phyloP scores from a whole-genome alignment of 2,113 vertebrate species.

The Probosciger aterrimus region DNA sequence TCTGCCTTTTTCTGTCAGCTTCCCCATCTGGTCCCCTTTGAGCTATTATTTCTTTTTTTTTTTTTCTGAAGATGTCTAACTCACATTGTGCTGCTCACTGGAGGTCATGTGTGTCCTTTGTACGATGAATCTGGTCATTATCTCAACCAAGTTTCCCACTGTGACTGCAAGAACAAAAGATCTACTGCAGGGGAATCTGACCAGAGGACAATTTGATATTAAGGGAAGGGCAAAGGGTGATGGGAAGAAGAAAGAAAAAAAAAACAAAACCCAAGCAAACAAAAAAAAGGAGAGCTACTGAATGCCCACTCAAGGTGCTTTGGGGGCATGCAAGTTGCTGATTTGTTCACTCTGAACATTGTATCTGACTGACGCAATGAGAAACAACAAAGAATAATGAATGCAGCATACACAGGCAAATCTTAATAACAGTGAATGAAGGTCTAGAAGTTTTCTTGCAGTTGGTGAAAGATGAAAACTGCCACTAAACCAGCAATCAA shows the following conservation, averaged over 20 bases:
- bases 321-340: slow-evolving; percentile 5
- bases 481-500: slow-evolving; percentile 35
- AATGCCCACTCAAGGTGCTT: slow-evolving; percentile 28
- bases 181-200: slow-evolving; percentile 46
- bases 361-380: slow-evolving; percentile 50
- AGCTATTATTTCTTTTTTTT: neutral
- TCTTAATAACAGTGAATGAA: slow-evolving; percentile 22
- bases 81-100: slow-evolving; percentile 60
- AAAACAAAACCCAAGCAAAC: neutral
- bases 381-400: slow-evolving; percentile 40
- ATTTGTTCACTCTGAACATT: neutral
- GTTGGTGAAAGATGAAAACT: slow-evolving; percentile 34
- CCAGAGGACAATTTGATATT: slow-evolving; percentile 36
- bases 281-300: neutral
- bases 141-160: slow-evolving; percentile 52
- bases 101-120: slow-evolving; percentile 55
- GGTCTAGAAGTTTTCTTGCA: slow-evolving; percentile 14
- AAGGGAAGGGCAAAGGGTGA: slow-evolving; percentile 30
- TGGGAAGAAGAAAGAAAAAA: slow-evolving; percentile 35
- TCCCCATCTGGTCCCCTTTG: neutral
- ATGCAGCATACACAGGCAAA: slow-evolving; percentile 18
- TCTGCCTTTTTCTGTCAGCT: neutral
- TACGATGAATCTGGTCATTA: slow-evolving; percentile 54
- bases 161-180: slow-evolving; percentile 58
- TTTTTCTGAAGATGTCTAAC: slow-evolving; percentile 52